Conservation (phyloP, 2,113 vertebrate genomes). For the Mobula hypostoma region DNA sequence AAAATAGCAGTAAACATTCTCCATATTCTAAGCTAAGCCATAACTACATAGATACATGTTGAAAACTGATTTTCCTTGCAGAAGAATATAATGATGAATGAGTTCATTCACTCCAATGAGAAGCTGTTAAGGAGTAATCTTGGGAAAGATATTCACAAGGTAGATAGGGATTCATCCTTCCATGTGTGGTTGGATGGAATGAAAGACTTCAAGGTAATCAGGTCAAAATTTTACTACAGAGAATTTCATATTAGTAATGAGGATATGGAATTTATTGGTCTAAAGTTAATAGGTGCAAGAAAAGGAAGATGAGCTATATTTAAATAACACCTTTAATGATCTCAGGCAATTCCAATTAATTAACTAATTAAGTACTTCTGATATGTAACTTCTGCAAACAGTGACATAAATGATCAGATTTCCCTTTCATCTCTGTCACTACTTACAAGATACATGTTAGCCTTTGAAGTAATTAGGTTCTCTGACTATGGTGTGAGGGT, state of each 20-base stretch:
- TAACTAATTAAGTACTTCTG: background rate
- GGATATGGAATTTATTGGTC: background rate
- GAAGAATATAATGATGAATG: background rate
- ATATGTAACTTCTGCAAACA: background rate
- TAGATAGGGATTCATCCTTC: background rate
- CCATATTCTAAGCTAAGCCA: background rate
- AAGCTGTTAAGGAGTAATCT: background rate
- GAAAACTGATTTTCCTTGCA: background rate
- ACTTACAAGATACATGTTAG: background rate
- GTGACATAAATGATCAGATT: background rate
- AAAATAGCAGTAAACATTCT: background rate
- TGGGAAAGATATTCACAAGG: background rate
- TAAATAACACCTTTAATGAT: background rate
- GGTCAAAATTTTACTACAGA: background rate
- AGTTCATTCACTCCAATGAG: background rate
- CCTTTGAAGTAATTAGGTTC: background rate
- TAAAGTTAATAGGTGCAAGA: background rate
- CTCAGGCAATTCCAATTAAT: background rate
- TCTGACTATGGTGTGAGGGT: too few relatives aligned
- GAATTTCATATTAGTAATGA: background rate
- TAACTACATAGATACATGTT: background rate
- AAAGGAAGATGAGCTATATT: background rate
- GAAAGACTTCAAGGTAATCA: background rate
- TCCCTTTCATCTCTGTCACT: background rate
- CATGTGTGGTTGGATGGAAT: background rate